Percentiles rank a stretch among this genome's conserved stretches.
Conservation (phyloP, 2,113 vertebrate genomes). For the Hiodon alosoides region DNA sequence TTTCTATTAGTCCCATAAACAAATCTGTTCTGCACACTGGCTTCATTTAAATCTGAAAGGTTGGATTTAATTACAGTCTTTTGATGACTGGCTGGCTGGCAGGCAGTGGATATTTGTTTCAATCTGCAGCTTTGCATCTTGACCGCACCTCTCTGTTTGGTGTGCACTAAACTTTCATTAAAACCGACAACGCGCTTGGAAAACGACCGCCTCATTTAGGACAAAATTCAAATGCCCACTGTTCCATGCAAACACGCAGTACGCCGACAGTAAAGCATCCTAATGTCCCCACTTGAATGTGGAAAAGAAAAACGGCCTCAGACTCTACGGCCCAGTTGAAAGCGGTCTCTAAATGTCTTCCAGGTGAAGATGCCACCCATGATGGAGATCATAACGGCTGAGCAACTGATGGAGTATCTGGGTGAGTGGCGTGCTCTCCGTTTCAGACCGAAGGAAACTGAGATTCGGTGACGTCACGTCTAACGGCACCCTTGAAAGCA, state of each 20-base stretch:
- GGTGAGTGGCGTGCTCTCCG: slow-evolving; percentile 65
- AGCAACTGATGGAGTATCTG: slow-evolving; percentile 98
- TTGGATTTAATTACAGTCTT: slow-evolving; percentile 35
- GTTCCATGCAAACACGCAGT: neutral
- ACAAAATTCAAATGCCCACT: slow-evolving; percentile 10
- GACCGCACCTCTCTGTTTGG: slow-evolving; percentile 13
- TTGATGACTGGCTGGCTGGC: slow-evolving; percentile 23
- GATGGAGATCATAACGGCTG: slow-evolving; percentile 98
- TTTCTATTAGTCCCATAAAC: neutral
- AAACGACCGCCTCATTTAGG: slow-evolving; percentile 20
- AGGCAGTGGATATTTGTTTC: slow-evolving; percentile 6
- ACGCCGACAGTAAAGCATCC: no score
- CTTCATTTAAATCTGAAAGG: slow-evolving; percentile 38
- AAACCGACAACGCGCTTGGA: slow-evolving; percentile 20
- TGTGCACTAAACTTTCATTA: slow-evolving; percentile 11
- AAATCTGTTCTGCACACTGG: slow-evolving; percentile 21
- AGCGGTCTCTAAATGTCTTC: slow-evolving; percentile 34
- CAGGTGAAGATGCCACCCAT: slow-evolving; percentile 97
- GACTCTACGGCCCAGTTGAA: neutral
- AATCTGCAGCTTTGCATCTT: slow-evolving; percentile 27
- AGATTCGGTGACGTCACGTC: no score
- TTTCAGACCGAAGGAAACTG: neutral
- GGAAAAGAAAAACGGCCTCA: neutral
- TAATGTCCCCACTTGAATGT: no score
- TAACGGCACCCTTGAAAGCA: no score